Evolutionary conservation across 2,797 vertebrate species (phyloP).

Genomic region (Argentina silus): DNA sequence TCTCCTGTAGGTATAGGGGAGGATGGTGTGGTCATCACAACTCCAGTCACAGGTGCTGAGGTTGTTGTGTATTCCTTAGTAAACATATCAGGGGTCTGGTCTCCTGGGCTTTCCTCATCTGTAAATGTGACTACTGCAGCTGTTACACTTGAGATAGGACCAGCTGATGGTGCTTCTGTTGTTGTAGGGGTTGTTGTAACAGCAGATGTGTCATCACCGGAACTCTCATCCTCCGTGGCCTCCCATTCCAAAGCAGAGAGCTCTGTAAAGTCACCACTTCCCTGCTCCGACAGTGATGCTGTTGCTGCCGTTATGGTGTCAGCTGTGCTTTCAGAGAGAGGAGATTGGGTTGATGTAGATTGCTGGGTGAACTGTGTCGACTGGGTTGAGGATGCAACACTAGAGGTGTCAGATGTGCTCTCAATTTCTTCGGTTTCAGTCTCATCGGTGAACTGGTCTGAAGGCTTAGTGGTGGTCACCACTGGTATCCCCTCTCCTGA

Average conservation of each 20-base stretch:
- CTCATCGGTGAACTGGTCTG: conserved; percentile 46
- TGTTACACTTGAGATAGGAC: neutral
- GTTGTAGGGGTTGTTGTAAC: neutral
- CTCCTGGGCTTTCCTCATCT: neutral
- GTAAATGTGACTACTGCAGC: neutral
- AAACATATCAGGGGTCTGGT: neutral
- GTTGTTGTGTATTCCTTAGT: neutral
- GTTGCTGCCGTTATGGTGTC: conserved; percentile 3
- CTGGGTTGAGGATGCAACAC: conserved; percentile 33
- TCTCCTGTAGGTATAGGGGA: conserved; percentile 11
- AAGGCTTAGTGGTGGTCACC: conserved; percentile 30
- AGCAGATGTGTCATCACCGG: conserved; percentile 13
- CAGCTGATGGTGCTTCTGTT: neutral
- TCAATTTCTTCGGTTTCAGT: conserved; percentile 40
- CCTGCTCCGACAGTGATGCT: conserved; percentile 28
- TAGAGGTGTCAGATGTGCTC: conserved; percentile 35
- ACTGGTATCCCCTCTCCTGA: conserved; percentile 22
- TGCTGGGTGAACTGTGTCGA: neutral
- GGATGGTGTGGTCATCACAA: neutral
- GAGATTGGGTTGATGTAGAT: neutral
- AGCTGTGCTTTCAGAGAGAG: conserved; percentile 3
- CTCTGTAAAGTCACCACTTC: conserved; percentile 38
- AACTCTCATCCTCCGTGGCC: conserved; percentile 25
- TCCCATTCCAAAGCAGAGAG: conserved; percentile 14
- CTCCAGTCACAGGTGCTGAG: neutral